Percentiles rank a stretch among this genome's conserved stretches.
Conservation (phyloP, 2,888 invertebrate species). For the Ectemnius continuus region DNA sequence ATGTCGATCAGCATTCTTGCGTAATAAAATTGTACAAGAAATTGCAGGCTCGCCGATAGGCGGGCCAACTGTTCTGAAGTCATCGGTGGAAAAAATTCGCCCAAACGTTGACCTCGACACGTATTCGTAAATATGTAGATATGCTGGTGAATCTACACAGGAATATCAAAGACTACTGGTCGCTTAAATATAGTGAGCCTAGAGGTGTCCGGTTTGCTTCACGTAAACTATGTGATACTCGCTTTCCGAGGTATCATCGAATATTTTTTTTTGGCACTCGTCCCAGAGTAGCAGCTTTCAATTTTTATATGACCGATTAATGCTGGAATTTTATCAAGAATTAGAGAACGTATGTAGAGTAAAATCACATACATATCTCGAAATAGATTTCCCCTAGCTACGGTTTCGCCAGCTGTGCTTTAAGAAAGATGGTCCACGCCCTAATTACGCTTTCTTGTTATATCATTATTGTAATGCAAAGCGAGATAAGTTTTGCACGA, state of each 20-base stretch:
- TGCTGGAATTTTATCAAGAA: no score
- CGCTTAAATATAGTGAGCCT: conserved; percentile 34
- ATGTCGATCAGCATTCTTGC: background rate
- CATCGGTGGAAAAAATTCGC: background rate
- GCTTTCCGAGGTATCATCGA: background rate
- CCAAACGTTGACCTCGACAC: conserved; percentile 37
- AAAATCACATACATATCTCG: no score
- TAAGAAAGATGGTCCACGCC: no score
- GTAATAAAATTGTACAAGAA: background rate
- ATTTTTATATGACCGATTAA: no score
- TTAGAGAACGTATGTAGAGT: no score
- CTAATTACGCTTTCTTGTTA: no score
- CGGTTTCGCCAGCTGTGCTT: no score
- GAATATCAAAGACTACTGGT: conserved; percentile 35
- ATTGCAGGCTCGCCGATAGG: background rate
- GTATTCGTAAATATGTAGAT: conserved; percentile 31
- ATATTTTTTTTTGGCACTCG: background rate
- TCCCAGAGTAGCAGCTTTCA: no score
- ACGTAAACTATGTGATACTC: background rate
- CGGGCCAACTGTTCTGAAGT: conserved; percentile 13
- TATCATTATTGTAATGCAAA: background rate
- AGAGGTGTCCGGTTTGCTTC: background rate
- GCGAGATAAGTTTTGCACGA: background rate
- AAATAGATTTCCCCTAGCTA: no score
- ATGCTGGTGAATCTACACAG: conserved; percentile 9